These are phyloP conservation scores for Typhlomys cinereus DNA, from an alignment of 2,113 vertebrate genomes.

Conservation along the genomic window DNA sequence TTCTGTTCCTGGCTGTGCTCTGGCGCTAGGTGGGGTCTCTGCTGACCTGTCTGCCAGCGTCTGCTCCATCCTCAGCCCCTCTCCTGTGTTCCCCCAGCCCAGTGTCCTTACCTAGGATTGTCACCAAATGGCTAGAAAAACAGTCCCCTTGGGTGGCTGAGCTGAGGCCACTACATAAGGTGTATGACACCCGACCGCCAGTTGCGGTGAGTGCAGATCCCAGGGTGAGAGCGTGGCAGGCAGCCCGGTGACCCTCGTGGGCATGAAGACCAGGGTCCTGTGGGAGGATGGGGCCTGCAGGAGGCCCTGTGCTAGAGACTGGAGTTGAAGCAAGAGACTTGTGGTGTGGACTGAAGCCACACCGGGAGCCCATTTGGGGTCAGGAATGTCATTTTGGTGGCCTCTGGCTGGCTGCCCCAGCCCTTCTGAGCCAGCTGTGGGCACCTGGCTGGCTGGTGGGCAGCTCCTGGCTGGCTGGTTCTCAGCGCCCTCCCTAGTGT, in stretches of 20 bases:
- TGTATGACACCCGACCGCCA: not conserved
- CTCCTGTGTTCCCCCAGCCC: not conserved
- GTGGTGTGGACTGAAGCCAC: not conserved
- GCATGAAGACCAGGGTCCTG: not conserved
- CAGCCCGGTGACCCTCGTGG: not conserved
- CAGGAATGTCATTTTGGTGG: not conserved
- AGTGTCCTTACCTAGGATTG: not conserved
- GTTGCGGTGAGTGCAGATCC: not conserved
- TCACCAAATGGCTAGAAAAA: not conserved
- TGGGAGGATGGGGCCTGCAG: not conserved
- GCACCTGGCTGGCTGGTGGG: too few relatives aligned
- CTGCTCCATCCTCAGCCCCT: not conserved
- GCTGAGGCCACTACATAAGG: not conserved
- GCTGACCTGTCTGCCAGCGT: not conserved
- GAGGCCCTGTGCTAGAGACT: too few relatives aligned
- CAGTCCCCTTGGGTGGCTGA: not conserved
- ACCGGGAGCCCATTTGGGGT: not conserved
- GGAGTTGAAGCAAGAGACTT: not conserved
- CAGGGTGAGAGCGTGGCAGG: not conserved
- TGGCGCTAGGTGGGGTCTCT: too few relatives aligned
- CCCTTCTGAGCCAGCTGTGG: not conserved
- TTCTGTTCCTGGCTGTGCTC: too few relatives aligned
- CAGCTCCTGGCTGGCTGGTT: not conserved
- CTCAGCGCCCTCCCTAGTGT: not conserved
- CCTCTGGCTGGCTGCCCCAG: not conserved